Percentiles rank a stretch among this genome's conserved stretches.
Evolutionary conservation across 2,113 vertebrate genomes (phyloP).

Genomic region (Centropristis striata): DNA sequence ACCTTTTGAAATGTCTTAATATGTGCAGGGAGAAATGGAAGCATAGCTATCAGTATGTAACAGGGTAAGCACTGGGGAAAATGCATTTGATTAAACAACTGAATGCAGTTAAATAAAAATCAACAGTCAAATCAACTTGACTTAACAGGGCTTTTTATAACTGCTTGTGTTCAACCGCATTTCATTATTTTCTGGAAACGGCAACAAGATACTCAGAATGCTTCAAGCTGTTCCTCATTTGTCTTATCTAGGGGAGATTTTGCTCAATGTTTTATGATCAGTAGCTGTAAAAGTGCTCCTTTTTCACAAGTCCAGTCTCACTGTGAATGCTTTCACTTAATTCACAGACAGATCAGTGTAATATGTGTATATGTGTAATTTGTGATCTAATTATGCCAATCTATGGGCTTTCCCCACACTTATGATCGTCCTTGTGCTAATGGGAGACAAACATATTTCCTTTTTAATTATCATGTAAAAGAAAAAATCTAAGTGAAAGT

Average conservation of each 20-base stretch:
- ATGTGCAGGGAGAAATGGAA: neutral
- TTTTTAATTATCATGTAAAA: no score
- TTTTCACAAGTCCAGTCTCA: neutral
- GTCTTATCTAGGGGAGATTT: neutral
- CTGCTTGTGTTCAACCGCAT: neutral
- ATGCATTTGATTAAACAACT: neutral
- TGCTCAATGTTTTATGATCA: neutral
- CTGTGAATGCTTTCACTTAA: neutral
- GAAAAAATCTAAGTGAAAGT: no score
- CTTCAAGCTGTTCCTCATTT: neutral
- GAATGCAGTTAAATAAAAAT: neutral
- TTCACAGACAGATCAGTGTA: neutral
- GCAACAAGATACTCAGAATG: neutral
- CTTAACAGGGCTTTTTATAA: neutral
- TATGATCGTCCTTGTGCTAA: neutral
- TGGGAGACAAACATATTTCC: conserved; percentile 12
- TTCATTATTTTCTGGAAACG: neutral
- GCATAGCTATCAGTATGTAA: neutral
- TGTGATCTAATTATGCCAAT: neutral
- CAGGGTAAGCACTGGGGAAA: neutral
- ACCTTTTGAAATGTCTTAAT: neutral
- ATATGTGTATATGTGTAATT: neutral
- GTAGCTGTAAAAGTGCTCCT: neutral
- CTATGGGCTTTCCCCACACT: neutral
- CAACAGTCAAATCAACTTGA: neutral